Percentiles rank a stretch among this genome's conserved stretches.
Evolutionary conservation across 2,888 invertebrate species (phyloP).

Genomic region (Ectobius pallidus): DNA sequence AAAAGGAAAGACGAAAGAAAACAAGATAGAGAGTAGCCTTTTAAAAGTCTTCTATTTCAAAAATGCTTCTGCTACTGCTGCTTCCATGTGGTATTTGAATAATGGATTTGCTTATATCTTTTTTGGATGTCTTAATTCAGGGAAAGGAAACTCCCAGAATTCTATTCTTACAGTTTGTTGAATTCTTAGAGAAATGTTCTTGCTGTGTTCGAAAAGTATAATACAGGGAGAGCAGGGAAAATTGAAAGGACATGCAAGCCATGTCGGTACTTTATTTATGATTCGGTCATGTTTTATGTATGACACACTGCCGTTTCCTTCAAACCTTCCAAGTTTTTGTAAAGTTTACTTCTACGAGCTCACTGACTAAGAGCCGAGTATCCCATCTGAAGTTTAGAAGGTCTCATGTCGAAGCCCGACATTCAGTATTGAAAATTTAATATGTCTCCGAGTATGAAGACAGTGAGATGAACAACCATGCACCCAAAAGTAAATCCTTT

Average conservation of each 20-base stretch:
- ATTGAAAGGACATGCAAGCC: neutral
- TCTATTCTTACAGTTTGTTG: neutral
- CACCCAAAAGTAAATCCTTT: too few relatives aligned
- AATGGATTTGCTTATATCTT: neutral
- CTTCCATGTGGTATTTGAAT: too few relatives aligned
- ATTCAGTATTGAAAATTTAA: neutral
- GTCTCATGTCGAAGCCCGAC: constrained; percentile 7
- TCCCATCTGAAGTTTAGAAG: neutral
- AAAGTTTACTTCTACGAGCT: neutral
- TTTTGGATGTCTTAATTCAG: neutral
- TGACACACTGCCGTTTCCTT: constrained; percentile 4
- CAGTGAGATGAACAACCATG: neutral
- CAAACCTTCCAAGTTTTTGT: neutral
- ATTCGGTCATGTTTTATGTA: constrained; percentile 4
- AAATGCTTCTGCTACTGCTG: too few relatives aligned
- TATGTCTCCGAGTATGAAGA: neutral
- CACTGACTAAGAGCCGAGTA: constrained; percentile 6
- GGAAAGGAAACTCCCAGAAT: too few relatives aligned
- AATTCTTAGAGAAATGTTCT: too few relatives aligned
- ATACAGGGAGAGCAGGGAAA: neutral
- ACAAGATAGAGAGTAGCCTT: too few relatives aligned
- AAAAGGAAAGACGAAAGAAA: too few relatives aligned
- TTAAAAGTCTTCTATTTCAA: too few relatives aligned
- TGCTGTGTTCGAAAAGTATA: neutral
- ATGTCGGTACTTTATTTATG: constrained; percentile 7